Evolutionary conservation across 2,797 vertebrate genomes (phyloP).

Genomic region (Chelonia mydas): DNA sequence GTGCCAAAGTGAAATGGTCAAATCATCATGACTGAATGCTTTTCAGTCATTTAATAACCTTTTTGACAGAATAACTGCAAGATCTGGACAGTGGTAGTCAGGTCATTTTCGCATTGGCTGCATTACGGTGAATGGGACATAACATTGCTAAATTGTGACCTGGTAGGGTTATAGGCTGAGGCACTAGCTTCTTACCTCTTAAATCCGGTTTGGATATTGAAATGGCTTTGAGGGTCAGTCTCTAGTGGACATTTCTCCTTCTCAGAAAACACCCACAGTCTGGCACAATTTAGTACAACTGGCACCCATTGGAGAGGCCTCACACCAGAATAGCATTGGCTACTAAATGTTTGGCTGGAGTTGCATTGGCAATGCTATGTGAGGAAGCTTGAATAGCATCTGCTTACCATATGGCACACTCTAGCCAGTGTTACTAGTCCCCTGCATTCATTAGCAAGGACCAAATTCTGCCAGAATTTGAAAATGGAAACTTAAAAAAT

Average conservation of each 20-base stretch:
- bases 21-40: fast-evolving
- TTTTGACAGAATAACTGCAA: fast-evolving
- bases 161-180: fast-evolving
- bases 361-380: not conserved
- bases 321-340: not conserved
- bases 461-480: not conserved
- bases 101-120: not conserved
- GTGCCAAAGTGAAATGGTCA: fast-evolving
- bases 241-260: slow-evolving; percentile 38
- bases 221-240: not conserved
- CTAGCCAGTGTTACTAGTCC: not conserved
- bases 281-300: not conserved
- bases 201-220: slow-evolving; percentile 3
- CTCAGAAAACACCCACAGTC: slow-evolving; percentile 51
- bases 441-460: not conserved
- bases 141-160: not conserved
- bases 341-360: slow-evolving; percentile 9
- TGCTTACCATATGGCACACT: not conserved
- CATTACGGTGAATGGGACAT: fast-evolving
- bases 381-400: not conserved
- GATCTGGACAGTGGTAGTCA: fast-evolving
- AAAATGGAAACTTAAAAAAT: slow-evolving; percentile 1
- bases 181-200: not conserved
- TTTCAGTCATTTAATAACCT: not conserved
- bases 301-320: not conserved